These are phyloP conservation scores for Argyresthia goedartella DNA, from an alignment of 2,888 invertebrate species.

Conservation along the genomic window DNA sequence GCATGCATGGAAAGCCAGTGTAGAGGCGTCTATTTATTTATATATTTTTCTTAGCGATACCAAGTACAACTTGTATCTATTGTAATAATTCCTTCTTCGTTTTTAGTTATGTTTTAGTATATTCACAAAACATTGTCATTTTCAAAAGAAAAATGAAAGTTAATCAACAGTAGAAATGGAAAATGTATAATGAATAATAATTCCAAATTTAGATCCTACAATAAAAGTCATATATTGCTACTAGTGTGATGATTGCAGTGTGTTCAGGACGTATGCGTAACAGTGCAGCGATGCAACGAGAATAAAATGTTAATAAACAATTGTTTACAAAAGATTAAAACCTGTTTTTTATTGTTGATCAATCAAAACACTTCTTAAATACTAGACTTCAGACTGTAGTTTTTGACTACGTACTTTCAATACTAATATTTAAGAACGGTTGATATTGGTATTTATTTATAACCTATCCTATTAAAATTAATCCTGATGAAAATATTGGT, in stretches of 20 bases:
- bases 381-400: constrained; percentile 8
- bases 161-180: constrained; percentile 29
- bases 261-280: constrained; percentile 55
- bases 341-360: constrained; percentile 36
- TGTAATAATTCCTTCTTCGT: constrained; percentile 25
- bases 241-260: constrained; percentile 50
- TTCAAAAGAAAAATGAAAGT: constrained; percentile 69
- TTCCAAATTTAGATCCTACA: constrained; percentile 57
- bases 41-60: constrained; percentile 17
- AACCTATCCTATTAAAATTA: too few species aligned
- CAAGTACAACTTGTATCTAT: not conserved
- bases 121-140: constrained; percentile 50
- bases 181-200: constrained; percentile 45
- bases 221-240: constrained; percentile 62
- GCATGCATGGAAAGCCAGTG: constrained; percentile 48
- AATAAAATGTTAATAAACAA: constrained; percentile 72
- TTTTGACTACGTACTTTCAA: too few species aligned
- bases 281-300: constrained; percentile 58
- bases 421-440: too few species aligned
- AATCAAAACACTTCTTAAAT: too few species aligned
- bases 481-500: too few species aligned
- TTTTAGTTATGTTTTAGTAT: constrained; percentile 47
- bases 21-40: constrained; percentile 29
- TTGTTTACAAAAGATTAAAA: constrained; percentile 69
- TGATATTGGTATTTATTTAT: too few species aligned